Percentiles rank a stretch among this genome's conserved stretches.
Evolutionary conservation across 1,140 invertebrate genomes (phyloP).

Genomic region (Drosophila carrolli): DNA sequence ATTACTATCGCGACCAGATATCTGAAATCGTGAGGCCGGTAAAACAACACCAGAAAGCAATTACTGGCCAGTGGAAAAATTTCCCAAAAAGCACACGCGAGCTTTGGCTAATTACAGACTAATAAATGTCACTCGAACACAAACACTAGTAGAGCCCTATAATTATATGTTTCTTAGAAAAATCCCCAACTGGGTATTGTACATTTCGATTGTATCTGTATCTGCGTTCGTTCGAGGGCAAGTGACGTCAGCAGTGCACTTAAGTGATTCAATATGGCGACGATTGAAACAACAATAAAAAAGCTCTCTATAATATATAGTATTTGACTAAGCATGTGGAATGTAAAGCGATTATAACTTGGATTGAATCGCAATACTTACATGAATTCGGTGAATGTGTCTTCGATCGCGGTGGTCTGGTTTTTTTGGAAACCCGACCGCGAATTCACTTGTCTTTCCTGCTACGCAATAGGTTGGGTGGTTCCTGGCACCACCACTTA

Average conservation of each 20-base stretch:
- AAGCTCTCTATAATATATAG: constrained; percentile 28
- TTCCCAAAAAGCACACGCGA: constrained; percentile 46
- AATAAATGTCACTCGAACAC: constrained; percentile 23
- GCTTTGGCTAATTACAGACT: constrained; percentile 34
- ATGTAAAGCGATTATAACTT: constrained; percentile 18
- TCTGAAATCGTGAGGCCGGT: constrained; percentile 45
- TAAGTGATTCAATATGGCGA: constrained; percentile 67
- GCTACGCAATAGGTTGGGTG: constrained; percentile 69
- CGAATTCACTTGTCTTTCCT: constrained; percentile 49
- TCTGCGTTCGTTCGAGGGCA: constrained; percentile 6
- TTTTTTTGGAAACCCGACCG: constrained; percentile 60
- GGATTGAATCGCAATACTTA: constrained; percentile 54
- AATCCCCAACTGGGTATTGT: constrained; percentile 22
- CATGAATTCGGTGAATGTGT: constrained; percentile 56
- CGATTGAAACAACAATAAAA: constrained; percentile 5
- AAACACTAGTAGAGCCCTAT: constrained; percentile 1
- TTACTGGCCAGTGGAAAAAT: constrained; percentile 63
- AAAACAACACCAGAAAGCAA: constrained; percentile 64
- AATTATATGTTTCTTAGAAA: constrained; percentile 22
- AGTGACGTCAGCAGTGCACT: constrained; percentile 23
- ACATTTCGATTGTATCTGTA: constrained; percentile 4
- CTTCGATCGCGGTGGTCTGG: constrained; percentile 66
- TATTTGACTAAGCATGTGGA: constrained; percentile 10
- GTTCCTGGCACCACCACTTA: constrained; percentile 67
- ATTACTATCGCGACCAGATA: constrained; percentile 60